Evolutionary conservation across 2,113 vertebrate species (phyloP), one percentile per base, ranked within the genome.

Genomic region (Elephantulus edwardii): DNA sequence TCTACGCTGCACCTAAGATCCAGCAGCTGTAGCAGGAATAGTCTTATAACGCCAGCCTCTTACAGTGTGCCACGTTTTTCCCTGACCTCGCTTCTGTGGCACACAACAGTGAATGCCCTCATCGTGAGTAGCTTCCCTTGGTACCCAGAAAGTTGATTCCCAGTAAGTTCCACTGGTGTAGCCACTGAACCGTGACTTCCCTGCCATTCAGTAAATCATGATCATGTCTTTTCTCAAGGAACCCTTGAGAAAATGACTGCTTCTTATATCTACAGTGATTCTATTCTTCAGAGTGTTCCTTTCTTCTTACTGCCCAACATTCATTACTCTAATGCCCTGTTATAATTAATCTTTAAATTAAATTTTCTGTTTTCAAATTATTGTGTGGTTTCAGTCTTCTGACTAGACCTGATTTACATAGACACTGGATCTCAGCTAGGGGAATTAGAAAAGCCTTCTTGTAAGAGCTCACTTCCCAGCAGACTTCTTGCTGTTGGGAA

Each of bases 61-160:
- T 4, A 8, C 1, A 19, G 35, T 26, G 6, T 1, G 19, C 30
- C n/a, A 3, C 19, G 8, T 6, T n/a, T 74, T 46, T 50, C 1
- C 38, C 72, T 11, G 6, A 19, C 40, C 35, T 22, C 35, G 81
- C 6, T 52, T 76, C 60, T 54, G 2, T 19, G 38, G 26, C 33
- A 8, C 33, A 40, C 0, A 40, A 8, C 33, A 6, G 4, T 52
- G 52, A 38, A 33, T 0, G 1, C 3, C 2, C 2, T 40, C 13
- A n/a, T 1, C 2, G 7, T 35, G 46, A 11, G 8, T n/a, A 35
- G 11, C 10, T 70, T 74, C 5, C n/a, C 42, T 6, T 26, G 50
- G 17, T 56, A 60, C 8, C 60, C 54, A 42, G 6, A 33, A 1
- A 6, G 17, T 5, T 14, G 19, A 13, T 16, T 77, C 86, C 33